A percentile compares a stretch with the other conserved stretches of the same genome.
Conservation (phyloP, 1,140 invertebrate species). For the Anoplolepis gracilipes region DNA sequence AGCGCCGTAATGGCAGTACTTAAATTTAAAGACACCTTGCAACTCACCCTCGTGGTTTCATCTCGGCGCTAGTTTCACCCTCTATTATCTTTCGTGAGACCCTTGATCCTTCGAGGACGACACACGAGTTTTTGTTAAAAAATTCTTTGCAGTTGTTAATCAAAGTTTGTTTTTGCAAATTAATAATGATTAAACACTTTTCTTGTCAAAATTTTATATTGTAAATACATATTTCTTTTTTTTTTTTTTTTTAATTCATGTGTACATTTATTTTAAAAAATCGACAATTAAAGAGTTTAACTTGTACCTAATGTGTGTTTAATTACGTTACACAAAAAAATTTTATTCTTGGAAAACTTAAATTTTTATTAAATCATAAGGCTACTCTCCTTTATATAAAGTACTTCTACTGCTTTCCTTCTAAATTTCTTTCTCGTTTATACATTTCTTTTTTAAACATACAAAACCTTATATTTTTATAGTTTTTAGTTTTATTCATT, state of each 20-base stretch:
- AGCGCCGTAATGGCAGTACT: slow-evolving; percentile 76
- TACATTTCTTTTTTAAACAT: not conserved
- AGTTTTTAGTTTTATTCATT: not conserved
- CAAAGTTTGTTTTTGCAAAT: not conserved
- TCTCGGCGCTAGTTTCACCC: slow-evolving; percentile 13
- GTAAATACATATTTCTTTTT: too few relatives aligned
- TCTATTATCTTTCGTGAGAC: slow-evolving; percentile 14
- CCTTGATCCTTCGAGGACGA: not conserved
- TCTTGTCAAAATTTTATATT: not conserved
- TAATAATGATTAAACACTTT: slow-evolving; percentile 1
- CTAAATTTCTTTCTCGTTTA: not conserved
- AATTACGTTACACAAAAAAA: not conserved
- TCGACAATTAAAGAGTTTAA: not conserved
- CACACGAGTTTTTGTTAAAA: not conserved
- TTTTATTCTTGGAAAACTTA: not conserved
- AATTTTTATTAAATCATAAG: not conserved
- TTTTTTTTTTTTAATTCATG: not conserved
- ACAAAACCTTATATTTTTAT: not conserved
- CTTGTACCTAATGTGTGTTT: not conserved
- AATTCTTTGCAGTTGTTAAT: not conserved
- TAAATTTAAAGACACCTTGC: slow-evolving; percentile 73
- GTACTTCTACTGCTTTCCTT: not conserved
- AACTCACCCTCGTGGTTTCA: not conserved
- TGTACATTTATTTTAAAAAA: not conserved
- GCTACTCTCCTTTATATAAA: not conserved